Percentiles rank a stretch among this genome's conserved stretches.
phyloP scores from a whole-genome alignment of 2,888 invertebrate species.

The Scaptomyza cyrtandrae region DNA sequence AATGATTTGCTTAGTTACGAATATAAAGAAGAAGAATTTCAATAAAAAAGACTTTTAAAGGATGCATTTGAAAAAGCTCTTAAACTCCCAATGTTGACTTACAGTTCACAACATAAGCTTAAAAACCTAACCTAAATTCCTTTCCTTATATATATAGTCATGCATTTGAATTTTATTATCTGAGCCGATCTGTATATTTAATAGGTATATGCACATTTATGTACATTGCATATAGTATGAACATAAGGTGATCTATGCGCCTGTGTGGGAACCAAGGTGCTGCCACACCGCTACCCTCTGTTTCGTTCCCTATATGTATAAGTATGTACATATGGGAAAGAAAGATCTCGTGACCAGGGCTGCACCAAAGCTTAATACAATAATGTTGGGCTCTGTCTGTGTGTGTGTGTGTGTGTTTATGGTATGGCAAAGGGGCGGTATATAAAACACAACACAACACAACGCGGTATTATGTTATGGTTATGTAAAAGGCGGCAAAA shows the following conservation, averaged over 20 bases:
- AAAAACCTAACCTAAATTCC: background rate
- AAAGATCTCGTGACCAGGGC: constrained; percentile 40
- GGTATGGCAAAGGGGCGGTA: constrained; percentile 65
- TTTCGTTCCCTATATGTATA: background rate
- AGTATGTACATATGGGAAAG: background rate
- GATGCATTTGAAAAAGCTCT: no score
- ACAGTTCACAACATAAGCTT: background rate
- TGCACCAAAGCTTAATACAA: constrained; percentile 54
- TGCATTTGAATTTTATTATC: constrained; percentile 1
- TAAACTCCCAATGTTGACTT: no score
- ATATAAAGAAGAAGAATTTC: no score
- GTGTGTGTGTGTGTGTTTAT: constrained; percentile 31
- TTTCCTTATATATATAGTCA: background rate
- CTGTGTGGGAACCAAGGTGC: constrained; percentile 61
- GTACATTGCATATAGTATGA: background rate
- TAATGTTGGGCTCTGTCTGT: background rate
- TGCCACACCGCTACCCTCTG: constrained; percentile 5
- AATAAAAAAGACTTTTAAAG: no score
- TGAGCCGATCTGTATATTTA: constrained; percentile 1
- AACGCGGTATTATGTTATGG: constrained; percentile 21
- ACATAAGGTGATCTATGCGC: constrained; percentile 61
- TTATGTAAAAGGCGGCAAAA: constrained; percentile 53
- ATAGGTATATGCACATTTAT: constrained; percentile 3
- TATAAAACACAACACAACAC: constrained; percentile 51
- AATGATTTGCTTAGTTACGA: no score